Evolutionary conservation across 2,113 vertebrate species (phyloP), one percentile per base, ranked within the genome.

Genomic region (Ptyas mucosa): DNA sequence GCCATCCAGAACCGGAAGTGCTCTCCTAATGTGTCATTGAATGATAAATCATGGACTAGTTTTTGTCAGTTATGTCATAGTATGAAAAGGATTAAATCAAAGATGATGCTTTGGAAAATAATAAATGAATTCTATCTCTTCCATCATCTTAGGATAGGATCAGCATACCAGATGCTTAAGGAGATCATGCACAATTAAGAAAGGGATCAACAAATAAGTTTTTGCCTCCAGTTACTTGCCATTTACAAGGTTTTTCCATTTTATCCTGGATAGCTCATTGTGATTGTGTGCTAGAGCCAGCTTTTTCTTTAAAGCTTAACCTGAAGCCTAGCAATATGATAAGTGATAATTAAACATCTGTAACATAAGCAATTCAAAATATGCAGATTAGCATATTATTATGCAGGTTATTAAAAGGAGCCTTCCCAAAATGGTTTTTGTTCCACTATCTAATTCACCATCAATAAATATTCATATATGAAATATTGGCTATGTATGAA

Each of bases 391-490:
- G 4, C 51, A 26, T 49, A 7, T 81, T 89, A 61, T 87, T 69
- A n/a, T 69, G 64, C 29, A 39, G 46, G 54, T 53, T 90, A 49
- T 64, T 52, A 39, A 93, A 93, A 86, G 55, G 81, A 85, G 52
- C 3, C n/a, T 24, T 52, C 89, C 54, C 20, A 92, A 64, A 92
- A 15, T 54, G 58, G 14, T 90, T 90, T 89, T 87, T 34, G 52
- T 92, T 93, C 86, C 93, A 96, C 93, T 39, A 94, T 93, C 58
- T 85, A 93, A 96, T 96, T 29, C 15, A 95, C 95, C 92, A 94
- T 95, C 95, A 96, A 95, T 95, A 87, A 92, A 91, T 93, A 93
- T 85, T 92, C 93, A 95, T 96, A 94, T 90, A 24, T 1, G 91
- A 94, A 94, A 90, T 92, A 91, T 55, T 87, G 93, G 51, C 92